Base-by-base conservation (phyloP, 2,888 invertebrate species). In the Drosophila prostipennis region DNA sequence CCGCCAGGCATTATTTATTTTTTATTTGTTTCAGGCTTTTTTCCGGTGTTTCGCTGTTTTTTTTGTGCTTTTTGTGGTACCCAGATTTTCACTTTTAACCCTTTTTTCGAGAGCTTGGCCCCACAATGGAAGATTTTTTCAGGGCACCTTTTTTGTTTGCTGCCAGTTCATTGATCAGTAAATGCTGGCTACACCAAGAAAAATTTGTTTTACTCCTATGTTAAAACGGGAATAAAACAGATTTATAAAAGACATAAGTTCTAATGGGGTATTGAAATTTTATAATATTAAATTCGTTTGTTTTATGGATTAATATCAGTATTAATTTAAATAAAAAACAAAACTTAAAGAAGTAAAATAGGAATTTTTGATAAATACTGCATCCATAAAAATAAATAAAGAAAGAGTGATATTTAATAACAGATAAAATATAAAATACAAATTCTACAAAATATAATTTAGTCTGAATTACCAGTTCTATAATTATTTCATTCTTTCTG, bases 21-120 rank as follows among this genome's bases (percentile, higher is more conserved):
- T 58, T 61, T 49, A 23, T 57, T 36, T 45, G 45, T 46, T 46
- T 53, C 37, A 39, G 34, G 11, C 37, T 52, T 69, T 51, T 49
- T 57, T 42, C 40, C 53, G 55, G 40, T 54, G 32, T 43, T 46
- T 26, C 26, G 3, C 1, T 67, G 43, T 11, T 48, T 29, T 16
- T 42, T 42, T 40, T 40, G 19, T 19, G 11, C 19, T 23, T 49
- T 49, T 65, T 56, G 42, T 55, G 23, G 26, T 32, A 37, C 39
- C 29, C 26, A 61, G 77, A 75, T 80, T 80, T 80, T 80, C 80
- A 86, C 80, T 80, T 80, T 80, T 80, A 54, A 65, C 65, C 68
- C 68, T 65, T 65, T 65, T 65, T 51, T 65, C 37, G 65, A 68
- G 68, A 46, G 54, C 3, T 14, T 7, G 40, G 36, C 42, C 61